Percentiles rank a stretch among this genome's conserved stretches.
Evolutionary conservation across 2,888 invertebrate genomes (phyloP).

Genomic region (Dinocampus coccinellae): DNA sequence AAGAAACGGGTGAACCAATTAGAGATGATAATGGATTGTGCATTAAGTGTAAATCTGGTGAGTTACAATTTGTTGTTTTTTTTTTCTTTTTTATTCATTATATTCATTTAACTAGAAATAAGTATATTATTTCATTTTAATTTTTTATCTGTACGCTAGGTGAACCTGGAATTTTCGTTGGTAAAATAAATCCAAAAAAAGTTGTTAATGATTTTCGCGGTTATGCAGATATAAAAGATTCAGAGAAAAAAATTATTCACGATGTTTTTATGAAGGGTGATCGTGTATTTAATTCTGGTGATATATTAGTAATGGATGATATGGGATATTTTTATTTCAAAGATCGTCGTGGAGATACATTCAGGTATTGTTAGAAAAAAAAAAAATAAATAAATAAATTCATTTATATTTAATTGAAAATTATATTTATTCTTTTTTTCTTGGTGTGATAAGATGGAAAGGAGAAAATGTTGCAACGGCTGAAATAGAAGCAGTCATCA

Average conservation of each 20-base stretch:
- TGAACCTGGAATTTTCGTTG: constrained; percentile 88
- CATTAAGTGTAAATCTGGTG: constrained; percentile 81
- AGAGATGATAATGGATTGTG: constrained; percentile 77
- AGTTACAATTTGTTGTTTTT: constrained; percentile 22
- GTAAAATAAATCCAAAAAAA: constrained; percentile 75
- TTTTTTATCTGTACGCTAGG: too few relatives aligned
- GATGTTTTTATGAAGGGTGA: constrained; percentile 91
- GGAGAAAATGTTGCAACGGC: constrained; percentile 98
- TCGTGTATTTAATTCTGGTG: constrained; percentile 90
- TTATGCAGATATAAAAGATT: constrained; percentile 80
- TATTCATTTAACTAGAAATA: neutral
- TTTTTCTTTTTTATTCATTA: neutral
- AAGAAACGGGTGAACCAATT: constrained; percentile 75
- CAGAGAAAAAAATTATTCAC: constrained; percentile 85
- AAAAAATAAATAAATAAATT: neutral
- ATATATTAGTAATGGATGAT: constrained; percentile 91
- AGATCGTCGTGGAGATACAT: constrained; percentile 90
- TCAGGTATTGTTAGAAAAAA: constrained; percentile 68
- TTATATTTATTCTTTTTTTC: constrained; percentile 22
- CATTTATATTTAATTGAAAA: neutral
- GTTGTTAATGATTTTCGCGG: constrained; percentile 78
- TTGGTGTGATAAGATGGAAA: constrained; percentile 91
- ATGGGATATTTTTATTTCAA: constrained; percentile 94
- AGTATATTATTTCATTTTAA: constrained; percentile 41
- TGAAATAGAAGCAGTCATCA: constrained; percentile 93